Percentiles rank a stretch among this genome's conserved stretches.
These are phyloP conservation scores for Philaethria dido DNA, from an alignment of 2,888 invertebrate genomes.

Conservation along the genomic window DNA sequence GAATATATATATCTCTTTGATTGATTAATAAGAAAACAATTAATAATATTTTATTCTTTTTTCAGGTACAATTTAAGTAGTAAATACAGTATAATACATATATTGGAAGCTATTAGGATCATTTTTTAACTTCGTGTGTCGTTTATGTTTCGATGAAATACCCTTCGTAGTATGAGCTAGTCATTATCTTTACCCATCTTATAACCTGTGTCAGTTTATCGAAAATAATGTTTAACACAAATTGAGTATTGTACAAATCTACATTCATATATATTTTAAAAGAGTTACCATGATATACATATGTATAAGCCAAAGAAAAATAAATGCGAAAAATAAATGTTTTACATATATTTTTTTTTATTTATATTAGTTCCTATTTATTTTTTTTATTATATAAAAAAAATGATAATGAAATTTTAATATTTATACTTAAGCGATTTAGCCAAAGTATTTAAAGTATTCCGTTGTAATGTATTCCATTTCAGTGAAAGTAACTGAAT, in stretches of 20 bases:
- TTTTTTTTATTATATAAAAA: too few relatives aligned
- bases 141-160: background rate
- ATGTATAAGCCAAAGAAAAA: slow-evolving; percentile 61
- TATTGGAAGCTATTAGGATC: background rate
- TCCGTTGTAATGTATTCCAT: too few relatives aligned
- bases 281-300: slow-evolving; percentile 46
- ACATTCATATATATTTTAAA: slow-evolving; percentile 26
- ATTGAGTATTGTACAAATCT: slow-evolving; percentile 13
- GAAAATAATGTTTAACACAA: background rate
- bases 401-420: too few relatives aligned
- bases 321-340: slow-evolving; percentile 51
- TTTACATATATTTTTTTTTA: slow-evolving; percentile 24
- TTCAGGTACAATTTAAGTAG: slow-evolving; percentile 40
- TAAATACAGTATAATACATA: slow-evolving; percentile 16
- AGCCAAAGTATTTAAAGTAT: too few relatives aligned
- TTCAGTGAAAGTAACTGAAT: too few relatives aligned
- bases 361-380: background rate
- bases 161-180: slow-evolving; percentile 16
- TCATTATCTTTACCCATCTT: slow-evolving; percentile 11
- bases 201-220: background rate
- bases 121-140: background rate
- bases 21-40: too few relatives aligned
- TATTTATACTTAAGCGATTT: too few relatives aligned
- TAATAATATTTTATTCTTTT: slow-evolving; percentile 22
- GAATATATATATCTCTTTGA: too few relatives aligned